Evolutionary conservation across 2,797 vertebrate genomes (phyloP).

Genomic region (Furcifer pardalis): DNA sequence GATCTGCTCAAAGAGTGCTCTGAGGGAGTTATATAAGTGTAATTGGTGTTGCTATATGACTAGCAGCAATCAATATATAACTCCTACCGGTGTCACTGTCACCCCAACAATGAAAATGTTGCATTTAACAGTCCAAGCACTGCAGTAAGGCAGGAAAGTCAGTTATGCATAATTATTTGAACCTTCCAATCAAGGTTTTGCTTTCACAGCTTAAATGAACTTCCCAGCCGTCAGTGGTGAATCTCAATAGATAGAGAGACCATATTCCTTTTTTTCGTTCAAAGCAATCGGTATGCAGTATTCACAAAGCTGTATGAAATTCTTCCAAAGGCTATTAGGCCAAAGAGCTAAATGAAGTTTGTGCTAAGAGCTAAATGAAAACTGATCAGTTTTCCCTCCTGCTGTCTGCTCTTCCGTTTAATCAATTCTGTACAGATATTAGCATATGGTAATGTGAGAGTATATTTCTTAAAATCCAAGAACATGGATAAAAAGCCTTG

Average conservation of each 20-base stretch:
- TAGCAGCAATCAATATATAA: background rate
- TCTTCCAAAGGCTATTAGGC: conserved; percentile 31
- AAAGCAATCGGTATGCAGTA: conserved; percentile 30
- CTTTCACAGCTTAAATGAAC: background rate
- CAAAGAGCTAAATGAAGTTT: conserved; percentile 23
- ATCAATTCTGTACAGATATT: conserved; percentile 45
- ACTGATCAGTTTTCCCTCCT: conserved; percentile 49
- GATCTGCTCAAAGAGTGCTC: no score
- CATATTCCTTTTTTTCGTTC: conserved; percentile 37
- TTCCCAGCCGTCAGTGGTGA: conserved; percentile 43
- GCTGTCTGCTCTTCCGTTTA: background rate
- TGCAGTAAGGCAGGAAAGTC: conserved; percentile 55
- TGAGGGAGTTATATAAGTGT: no score
- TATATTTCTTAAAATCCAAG: conserved; percentile 35
- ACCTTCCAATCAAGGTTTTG: conserved; percentile 30
- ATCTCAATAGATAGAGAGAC: conserved; percentile 37
- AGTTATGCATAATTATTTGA: conserved; percentile 45
- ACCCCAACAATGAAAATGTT: conserved; percentile 9
- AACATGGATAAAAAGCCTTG: conserved; percentile 19
- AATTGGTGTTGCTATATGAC: no score
- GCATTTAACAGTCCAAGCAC: conserved; percentile 19
- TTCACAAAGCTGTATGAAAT: conserved; percentile 43
- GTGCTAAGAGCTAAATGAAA: conserved; percentile 48
- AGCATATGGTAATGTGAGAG: conserved; percentile 16
- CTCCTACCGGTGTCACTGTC: conserved; percentile 5